Percentiles rank a stretch among this genome's conserved stretches.
phyloP scores from a whole-genome alignment of 1,140 invertebrate genomes.

The Marisa cornuarietis region DNA sequence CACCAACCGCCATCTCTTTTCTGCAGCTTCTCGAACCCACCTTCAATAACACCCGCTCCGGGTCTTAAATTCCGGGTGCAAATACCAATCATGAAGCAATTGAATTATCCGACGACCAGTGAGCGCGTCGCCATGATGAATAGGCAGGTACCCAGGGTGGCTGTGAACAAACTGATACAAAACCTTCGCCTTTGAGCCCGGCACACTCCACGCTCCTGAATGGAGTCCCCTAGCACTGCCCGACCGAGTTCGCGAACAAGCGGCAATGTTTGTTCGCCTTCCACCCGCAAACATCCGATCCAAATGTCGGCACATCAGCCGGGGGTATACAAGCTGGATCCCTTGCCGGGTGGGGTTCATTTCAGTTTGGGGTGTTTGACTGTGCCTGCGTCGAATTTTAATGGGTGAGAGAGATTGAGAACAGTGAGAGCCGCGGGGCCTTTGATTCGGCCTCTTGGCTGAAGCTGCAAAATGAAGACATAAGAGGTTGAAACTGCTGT shows the following conservation, averaged over 20 bases:
- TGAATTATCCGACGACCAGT: neutral
- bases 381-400: too few relatives aligned
- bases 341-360: too few relatives aligned
- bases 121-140: neutral
- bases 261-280: neutral
- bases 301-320: too few relatives aligned
- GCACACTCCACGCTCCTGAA: neutral
- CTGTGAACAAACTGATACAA: slow-evolving; percentile 10
- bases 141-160: neutral
- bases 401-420: too few relatives aligned
- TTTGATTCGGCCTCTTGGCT: too few relatives aligned
- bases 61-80: slow-evolving; percentile 7
- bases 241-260: slow-evolving; percentile 8
- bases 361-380: too few relatives aligned
- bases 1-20: neutral
- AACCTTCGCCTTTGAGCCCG: slow-evolving; percentile 2
- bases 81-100: slow-evolving; percentile 9
- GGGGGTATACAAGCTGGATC: too few relatives aligned
- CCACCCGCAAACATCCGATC: slow-evolving; percentile 3
- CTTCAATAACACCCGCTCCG: neutral
- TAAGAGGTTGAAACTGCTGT: too few relatives aligned
- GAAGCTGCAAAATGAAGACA: too few relatives aligned
- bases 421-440: too few relatives aligned
- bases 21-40: neutral
- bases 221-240: slow-evolving; percentile 2